Base-by-base conservation (phyloP, 53 echinoderm and acorn worm genomes). In the Antedon mediterranea region DNA sequence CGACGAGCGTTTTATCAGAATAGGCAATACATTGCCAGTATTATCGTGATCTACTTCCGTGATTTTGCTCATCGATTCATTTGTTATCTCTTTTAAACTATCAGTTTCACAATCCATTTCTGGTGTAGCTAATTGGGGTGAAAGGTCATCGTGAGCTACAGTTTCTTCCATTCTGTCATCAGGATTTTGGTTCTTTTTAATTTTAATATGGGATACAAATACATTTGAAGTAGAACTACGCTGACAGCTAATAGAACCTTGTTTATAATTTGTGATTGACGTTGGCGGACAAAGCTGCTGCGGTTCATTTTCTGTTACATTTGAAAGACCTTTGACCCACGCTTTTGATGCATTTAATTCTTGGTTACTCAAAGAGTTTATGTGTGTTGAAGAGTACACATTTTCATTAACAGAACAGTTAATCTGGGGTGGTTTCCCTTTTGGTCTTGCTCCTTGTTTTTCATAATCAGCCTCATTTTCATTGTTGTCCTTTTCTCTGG, bases 381-480 rank as follows among this genome's bases (percentile, higher is more conserved):
- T 15, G 37, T 37, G 4, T 23, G 57, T 57, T 57, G 57, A 57
- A 11, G 57, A 15, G 20, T 57, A 57, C 20, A 57, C 11, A 57
- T 57, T 57, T 23, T 57, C 57, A 15, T 3, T 57, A 2, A 26
- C 20, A 15, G 57, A 57, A 18, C 14, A 13, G 23, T 57, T 8
- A 57, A 57, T 57, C 23, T 57, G 57, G 23, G 57, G 57, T 6
- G 57, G 23, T 57, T 57, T 57, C 15, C 57, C 73, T 81, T 90
- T 90, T 34, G 90, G 90, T 71, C 86, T 86, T 26, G 90, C 90
- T 70, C 90, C 90, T 75, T 90, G 90, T 75, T 75, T 84, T 79
- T 84, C 86, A 84, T 81, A 85, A 70, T 79, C 44, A 28, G 37
- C n/a, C 32, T 73, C 26, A 71, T 79, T 57, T 23, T 57, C 57